Percentiles rank a stretch among this genome's conserved stretches.
phyloP scores from a whole-genome alignment of 2,888 invertebrate genomes.

The Perizoma flavofasciatum region DNA sequence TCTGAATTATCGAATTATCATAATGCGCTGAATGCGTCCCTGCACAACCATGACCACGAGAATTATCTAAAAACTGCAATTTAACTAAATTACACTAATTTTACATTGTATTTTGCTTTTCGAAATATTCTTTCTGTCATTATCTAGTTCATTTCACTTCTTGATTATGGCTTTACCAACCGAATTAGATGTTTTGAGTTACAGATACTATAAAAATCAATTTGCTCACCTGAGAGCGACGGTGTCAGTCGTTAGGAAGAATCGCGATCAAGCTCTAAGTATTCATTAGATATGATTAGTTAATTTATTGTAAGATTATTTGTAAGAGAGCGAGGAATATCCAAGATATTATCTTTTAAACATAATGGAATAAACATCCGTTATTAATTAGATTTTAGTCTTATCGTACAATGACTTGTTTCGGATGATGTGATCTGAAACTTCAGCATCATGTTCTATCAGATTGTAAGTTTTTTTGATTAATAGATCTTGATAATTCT shows the following conservation, averaged over 20 bases:
- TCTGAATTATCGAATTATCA: constrained; percentile 29
- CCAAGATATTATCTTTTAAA: constrained; percentile 78
- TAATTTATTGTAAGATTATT: constrained; percentile 76
- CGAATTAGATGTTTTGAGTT: not conserved
- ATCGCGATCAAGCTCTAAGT: constrained; percentile 72
- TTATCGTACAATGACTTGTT: constrained; percentile 58
- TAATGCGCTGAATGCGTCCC: constrained; percentile 28
- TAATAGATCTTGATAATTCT: too few relatives aligned
- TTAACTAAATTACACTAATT: constrained; percentile 12
- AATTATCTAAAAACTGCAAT: constrained; percentile 30
- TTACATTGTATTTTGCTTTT: constrained; percentile 21
- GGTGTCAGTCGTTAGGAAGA: constrained; percentile 59
- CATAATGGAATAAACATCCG: constrained; percentile 58
- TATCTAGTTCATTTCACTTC: too few relatives aligned
- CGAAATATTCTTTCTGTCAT: constrained; percentile 21
- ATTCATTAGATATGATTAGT: constrained; percentile 78
- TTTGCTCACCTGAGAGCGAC: constrained; percentile 71
- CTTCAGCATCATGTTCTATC: constrained; percentile 2
- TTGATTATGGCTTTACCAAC: too few relatives aligned
- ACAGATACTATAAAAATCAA: constrained; percentile 31
- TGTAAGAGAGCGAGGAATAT: constrained; percentile 77
- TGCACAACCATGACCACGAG: constrained; percentile 31
- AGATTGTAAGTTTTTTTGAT: too few relatives aligned
- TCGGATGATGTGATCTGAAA: constrained; percentile 63
- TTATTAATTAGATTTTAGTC: constrained; percentile 66